phyloP scores from a whole-genome alignment of 2,797 vertebrate species.

The Tolypeutes matacus region DNA sequence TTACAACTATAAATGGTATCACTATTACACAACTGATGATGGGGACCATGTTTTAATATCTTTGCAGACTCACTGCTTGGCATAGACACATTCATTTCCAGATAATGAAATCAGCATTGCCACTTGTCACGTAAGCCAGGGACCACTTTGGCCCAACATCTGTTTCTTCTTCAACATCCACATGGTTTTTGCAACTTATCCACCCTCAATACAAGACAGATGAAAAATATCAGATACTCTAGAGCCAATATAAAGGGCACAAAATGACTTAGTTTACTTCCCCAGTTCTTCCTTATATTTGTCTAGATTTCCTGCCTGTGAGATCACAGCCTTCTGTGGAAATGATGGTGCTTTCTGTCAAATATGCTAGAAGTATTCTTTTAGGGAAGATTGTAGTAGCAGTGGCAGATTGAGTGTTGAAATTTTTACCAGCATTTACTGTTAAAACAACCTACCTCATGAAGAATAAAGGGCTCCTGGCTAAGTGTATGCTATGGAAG shows the following conservation, averaged over 20 bases:
- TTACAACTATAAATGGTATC: neutral
- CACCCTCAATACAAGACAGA: neutral
- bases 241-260: neutral
- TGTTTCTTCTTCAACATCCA: neutral
- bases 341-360: neutral
- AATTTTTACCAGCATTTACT: neutral
- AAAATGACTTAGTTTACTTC: neutral
- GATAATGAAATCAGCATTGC: neutral
- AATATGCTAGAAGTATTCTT: neutral
- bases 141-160: neutral
- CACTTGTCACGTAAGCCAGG: neutral
- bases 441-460: neutral
- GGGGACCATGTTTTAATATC: neutral
- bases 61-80: neutral
- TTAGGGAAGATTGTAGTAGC: neutral
- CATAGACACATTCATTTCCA: neutral
- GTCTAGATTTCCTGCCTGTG: neutral
- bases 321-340: neutral
- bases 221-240: constrained; percentile 10
- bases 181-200: neutral
- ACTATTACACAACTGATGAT: neutral
- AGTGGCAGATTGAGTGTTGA: neutral
- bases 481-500: neutral
- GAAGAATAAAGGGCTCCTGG: neutral
- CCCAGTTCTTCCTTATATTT: neutral